Base-by-base conservation (phyloP, 37 sponge, comb jelly and placozoan genomes). In the Chondrilla cf. caribensis region DNA sequence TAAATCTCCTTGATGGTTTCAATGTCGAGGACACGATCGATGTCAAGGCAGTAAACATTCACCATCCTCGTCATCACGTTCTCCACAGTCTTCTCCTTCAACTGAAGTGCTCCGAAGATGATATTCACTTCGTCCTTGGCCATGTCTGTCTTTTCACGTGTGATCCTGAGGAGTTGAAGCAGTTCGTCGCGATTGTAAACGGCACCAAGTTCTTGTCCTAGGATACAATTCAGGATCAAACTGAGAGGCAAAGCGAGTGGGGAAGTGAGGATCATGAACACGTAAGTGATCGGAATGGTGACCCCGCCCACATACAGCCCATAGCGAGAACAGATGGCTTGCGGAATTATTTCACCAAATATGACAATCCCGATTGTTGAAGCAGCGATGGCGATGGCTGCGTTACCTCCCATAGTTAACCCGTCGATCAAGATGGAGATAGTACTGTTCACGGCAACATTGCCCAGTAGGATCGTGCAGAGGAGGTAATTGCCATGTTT, bases 341-440 rank as follows among this genome's bases (percentile, higher is more conserved):
- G 99, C 0, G 99, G 99, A 43, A 98, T 86, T 28, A 98, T 98
- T 76, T 98, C 99, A 43, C 99, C 99, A 81, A 93, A 88, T 24
- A 97, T 84, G 41, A 98, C 99, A 66, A 98, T 98, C 36, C 83
- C 90, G 0, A 91, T 29, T 0, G 99, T 93, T 2, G 96, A 86
- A 18, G 84, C 89, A 1, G 85, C 67, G n/a, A 98, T 80, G 19
- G 99, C 99, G 47, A 90, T 70, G 3, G 84, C 17, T 47, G 51
- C 51, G 11, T 47, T 47, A 47, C 51, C 51, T 2, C 99, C 99
- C 31, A 73, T 73, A 29, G 80, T 79, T 3, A 93, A 70, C 37
- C 79, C 77, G 44, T 85, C 88, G 60, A 98, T 70, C 25, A 98
- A 58, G 58, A 95, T 93, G 54, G 99, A 88, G 40, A 98, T 71